Evolutionary conservation across 1,140 invertebrate genomes (phyloP).

Genomic region (Drosophila jambulina): DNA sequence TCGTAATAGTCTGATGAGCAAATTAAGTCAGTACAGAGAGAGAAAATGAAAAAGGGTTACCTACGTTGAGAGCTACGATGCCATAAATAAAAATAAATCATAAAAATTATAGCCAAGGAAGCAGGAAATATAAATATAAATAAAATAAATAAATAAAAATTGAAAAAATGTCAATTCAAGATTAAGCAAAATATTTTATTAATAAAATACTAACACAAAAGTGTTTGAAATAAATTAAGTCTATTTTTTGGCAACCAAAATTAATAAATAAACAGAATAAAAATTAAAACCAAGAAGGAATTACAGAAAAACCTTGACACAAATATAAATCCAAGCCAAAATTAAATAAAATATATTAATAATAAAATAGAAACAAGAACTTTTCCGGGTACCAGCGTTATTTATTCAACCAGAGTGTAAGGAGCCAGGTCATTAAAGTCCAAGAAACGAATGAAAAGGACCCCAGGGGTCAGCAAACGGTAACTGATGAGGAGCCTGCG

Average conservation of each 20-base stretch:
- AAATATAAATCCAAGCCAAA: background rate
- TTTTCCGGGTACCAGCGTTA: no score
- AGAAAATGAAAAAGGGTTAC: background rate
- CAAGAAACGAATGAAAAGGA: slow-evolving; percentile 8
- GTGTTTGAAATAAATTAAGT: no score
- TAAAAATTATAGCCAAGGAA: no score
- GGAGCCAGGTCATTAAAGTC: slow-evolving; percentile 7
- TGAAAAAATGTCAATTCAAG: no score
- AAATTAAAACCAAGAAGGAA: background rate
- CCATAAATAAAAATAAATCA: background rate
- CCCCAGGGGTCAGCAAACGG: slow-evolving; percentile 8
- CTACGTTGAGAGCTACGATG: background rate
- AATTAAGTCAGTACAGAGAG: background rate
- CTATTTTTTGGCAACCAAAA: no score
- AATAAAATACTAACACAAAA: no score
- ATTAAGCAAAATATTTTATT: no score
- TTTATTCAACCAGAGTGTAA: background rate
- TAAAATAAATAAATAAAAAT: background rate
- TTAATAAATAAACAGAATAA: background rate
- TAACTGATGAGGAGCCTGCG: slow-evolving; percentile 4
- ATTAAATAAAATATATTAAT: background rate
- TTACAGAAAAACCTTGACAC: background rate
- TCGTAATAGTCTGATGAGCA: background rate
- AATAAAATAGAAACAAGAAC: background rate
- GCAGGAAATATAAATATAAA: no score